Conservation (phyloP, 2,113 vertebrate genomes). For the Poecilia latipinna region DNA sequence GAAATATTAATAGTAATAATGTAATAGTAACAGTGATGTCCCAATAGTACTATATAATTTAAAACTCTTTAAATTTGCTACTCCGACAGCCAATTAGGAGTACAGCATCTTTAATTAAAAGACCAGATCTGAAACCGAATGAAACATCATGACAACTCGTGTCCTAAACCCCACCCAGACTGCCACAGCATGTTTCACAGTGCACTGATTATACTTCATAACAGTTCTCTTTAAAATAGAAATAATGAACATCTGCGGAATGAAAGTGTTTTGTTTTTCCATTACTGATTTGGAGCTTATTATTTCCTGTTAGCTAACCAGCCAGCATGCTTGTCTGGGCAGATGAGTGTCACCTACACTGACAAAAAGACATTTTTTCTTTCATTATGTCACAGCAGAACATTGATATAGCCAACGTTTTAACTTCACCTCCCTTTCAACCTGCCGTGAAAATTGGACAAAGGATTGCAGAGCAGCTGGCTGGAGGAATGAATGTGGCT, state of each 20-base stretch:
- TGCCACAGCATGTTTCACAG: not conserved
- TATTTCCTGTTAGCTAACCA: slow-evolving; percentile 35
- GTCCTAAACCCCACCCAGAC: not conserved
- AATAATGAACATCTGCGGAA: slow-evolving; percentile 12
- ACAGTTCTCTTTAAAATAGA: slow-evolving; percentile 15
- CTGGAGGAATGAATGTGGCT: not conserved
- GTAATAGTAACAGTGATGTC: too few relatives aligned
- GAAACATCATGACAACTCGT: not conserved
- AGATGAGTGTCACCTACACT: slow-evolving; percentile 30
- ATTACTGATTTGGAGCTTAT: slow-evolving; percentile 7
- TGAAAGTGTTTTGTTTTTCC: slow-evolving; percentile 7
- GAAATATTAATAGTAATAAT: too few relatives aligned
- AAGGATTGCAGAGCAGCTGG: not conserved
- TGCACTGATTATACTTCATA: not conserved
- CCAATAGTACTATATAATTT: too few relatives aligned
- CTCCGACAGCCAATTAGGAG: too few relatives aligned
- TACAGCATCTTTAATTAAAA: too few relatives aligned
- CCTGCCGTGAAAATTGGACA: slow-evolving; percentile 1
- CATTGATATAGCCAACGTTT: slow-evolving; percentile 33
- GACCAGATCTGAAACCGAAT: not conserved
- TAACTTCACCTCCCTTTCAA: not conserved
- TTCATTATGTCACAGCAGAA: slow-evolving; percentile 22
- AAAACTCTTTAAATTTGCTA: too few relatives aligned
- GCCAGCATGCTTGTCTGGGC: slow-evolving; percentile 9
- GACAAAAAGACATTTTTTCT: slow-evolving; percentile 11